Conservation (phyloP, 92 coral and sea anemone species). For the Palythoa heliodiscus region DNA sequence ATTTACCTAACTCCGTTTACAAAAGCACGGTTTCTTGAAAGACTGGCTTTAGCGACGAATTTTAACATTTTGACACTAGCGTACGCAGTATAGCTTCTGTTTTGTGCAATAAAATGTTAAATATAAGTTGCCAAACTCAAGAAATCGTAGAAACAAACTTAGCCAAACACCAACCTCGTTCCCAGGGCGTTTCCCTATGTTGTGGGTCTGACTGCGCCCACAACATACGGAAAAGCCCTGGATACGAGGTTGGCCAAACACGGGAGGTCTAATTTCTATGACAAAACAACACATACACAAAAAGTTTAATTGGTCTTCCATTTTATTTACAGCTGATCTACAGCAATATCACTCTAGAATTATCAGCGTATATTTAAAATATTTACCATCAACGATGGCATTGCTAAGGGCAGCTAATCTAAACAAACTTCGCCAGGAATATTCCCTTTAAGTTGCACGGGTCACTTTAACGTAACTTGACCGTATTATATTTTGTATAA, state of each 20-base stretch:
- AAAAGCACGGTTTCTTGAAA: too few relatives aligned
- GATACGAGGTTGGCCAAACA: background rate
- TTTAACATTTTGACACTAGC: too few relatives aligned
- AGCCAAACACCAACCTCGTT: background rate
- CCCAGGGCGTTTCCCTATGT: too few relatives aligned
- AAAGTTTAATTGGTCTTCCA: background rate
- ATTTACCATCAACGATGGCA: background rate
- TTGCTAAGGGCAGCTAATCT: background rate
- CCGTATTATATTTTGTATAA: slow-evolving; percentile 3
- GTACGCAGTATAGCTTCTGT: too few relatives aligned
- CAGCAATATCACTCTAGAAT: background rate
- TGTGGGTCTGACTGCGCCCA: too few relatives aligned
- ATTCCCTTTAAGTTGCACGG: background rate
- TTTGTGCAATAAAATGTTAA: too few relatives aligned
- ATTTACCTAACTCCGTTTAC: too few relatives aligned
- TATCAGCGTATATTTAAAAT: background rate
- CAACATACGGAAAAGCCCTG: too few relatives aligned
- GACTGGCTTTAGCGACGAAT: too few relatives aligned
- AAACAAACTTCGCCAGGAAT: background rate
- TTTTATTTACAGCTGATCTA: background rate
- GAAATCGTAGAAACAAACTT: too few relatives aligned
- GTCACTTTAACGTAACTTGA: background rate
- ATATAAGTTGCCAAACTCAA: too few relatives aligned
- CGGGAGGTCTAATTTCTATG: background rate
- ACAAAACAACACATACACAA: background rate